Conservation (phyloP, 2,888 invertebrate species). For the Eupithecia inturbata region DNA sequence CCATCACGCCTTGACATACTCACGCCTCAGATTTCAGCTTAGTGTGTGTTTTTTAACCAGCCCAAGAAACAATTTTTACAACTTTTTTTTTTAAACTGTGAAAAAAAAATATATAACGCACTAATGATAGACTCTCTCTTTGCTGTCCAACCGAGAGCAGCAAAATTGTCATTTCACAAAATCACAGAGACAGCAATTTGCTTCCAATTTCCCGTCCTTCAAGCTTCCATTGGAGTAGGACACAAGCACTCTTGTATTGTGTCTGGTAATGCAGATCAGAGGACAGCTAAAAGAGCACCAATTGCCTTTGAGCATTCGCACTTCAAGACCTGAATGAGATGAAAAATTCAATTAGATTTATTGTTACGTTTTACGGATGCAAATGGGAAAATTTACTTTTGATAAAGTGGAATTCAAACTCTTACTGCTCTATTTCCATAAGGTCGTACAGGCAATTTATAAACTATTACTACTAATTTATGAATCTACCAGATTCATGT, state of each 20-base stretch:
- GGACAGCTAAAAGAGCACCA: constrained; percentile 57
- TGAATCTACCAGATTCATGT: neutral
- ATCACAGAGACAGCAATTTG: neutral
- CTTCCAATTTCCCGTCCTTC: constrained; percentile 22
- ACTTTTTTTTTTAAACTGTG: no score
- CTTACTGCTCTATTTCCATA: neutral
- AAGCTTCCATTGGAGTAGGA: constrained; percentile 14
- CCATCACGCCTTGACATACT: no score
- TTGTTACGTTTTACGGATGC: constrained; percentile 30
- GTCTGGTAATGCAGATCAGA: constrained; percentile 69
- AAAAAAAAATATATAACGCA: neutral
- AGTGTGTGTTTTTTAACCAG: neutral
- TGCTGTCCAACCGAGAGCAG: neutral
- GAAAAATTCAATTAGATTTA: constrained; percentile 76
- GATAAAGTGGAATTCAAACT: neutral
- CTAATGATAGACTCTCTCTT: neutral
- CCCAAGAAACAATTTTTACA: neutral
- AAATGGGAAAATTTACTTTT: neutral
- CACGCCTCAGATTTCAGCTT: no score
- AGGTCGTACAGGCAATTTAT: neutral
- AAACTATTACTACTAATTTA: neutral
- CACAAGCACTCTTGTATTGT: constrained; percentile 53
- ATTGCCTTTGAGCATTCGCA: constrained; percentile 59
- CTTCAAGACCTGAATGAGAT: constrained; percentile 66
- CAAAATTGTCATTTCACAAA: constrained; percentile 7